These are phyloP conservation scores for Phasia obesa DNA, from an alignment of 2,888 invertebrate genomes.

Conservation along the genomic window DNA sequence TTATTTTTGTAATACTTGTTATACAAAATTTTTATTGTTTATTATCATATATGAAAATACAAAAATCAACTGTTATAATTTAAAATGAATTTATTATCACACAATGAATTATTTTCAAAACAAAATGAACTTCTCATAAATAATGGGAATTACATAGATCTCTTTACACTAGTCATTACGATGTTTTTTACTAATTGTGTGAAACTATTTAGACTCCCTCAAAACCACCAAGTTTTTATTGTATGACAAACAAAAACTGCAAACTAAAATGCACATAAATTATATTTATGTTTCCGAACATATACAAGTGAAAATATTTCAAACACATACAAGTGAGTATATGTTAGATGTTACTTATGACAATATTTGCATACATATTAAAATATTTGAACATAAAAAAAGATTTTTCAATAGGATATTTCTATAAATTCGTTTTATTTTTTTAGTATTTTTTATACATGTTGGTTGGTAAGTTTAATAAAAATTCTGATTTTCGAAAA, in stretches of 20 bases:
- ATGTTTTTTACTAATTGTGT: neutral
- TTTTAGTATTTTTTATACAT: conserved; percentile 2
- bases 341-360: conserved; percentile 46
- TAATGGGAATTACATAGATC: no score
- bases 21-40: no score
- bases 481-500: conserved; percentile 29
- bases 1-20: no score
- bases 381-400: conserved; percentile 63
- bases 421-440: conserved; percentile 37
- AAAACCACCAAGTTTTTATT: neutral
- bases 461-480: conserved; percentile 18
- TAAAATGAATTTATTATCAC: no score
- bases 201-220: neutral
- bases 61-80: no score
- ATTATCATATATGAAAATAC: no score
- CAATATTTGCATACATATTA: conserved; percentile 66
- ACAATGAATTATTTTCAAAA: no score
- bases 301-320: no score
- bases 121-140: no score
- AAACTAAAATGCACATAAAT: conserved; percentile 53
- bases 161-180: neutral
- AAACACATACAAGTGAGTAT: neutral
- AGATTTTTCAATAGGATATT: conserved; percentile 46
- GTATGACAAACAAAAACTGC: neutral
- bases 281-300: no score